A percentile compares a stretch with the other conserved stretches of the same genome.
Conservation (phyloP, 2,888 invertebrate species). For the Lasioglossum zephyrum region DNA sequence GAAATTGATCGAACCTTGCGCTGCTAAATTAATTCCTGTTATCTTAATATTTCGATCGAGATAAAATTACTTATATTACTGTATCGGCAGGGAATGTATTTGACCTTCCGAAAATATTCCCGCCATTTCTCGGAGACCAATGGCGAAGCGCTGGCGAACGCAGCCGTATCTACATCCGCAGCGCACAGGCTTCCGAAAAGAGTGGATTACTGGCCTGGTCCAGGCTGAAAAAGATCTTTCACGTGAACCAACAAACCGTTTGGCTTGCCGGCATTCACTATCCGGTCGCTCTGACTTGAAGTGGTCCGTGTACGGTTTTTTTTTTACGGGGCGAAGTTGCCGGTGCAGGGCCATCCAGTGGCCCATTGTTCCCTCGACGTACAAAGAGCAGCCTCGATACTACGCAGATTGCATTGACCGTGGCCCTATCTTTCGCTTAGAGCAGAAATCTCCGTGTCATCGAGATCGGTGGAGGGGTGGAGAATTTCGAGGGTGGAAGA, state of each 20-base stretch:
- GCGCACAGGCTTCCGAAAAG: constrained; percentile 3
- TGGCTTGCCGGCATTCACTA: constrained; percentile 70
- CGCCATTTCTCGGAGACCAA: not conserved
- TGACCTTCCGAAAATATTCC: not conserved
- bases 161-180: constrained; percentile 6
- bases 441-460: constrained; percentile 66
- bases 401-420: constrained; percentile 77
- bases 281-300: constrained; percentile 73
- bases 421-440: constrained; percentile 52
- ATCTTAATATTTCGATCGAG: too few relatives aligned
- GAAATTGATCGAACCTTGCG: too few relatives aligned
- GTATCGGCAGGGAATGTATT: not conserved
- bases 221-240: constrained; percentile 78
- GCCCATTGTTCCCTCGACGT: constrained; percentile 71
- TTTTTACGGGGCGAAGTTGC: constrained; percentile 69
- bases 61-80: too few relatives aligned
- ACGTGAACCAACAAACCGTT: constrained; percentile 70
- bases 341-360: constrained; percentile 69
- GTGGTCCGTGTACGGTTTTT: constrained; percentile 76
- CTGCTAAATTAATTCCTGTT: too few relatives aligned
- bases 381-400: constrained; percentile 76
- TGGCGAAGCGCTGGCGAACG: not conserved
- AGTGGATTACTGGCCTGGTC: constrained; percentile 41
- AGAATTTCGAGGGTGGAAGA: constrained; percentile 62
- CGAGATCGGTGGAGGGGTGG: constrained; percentile 33